Percentiles rank a stretch among this genome's conserved stretches.
phyloP scores from a whole-genome alignment of 2,797 vertebrate genomes.

The Typhlichthys eigenmanni region DNA sequence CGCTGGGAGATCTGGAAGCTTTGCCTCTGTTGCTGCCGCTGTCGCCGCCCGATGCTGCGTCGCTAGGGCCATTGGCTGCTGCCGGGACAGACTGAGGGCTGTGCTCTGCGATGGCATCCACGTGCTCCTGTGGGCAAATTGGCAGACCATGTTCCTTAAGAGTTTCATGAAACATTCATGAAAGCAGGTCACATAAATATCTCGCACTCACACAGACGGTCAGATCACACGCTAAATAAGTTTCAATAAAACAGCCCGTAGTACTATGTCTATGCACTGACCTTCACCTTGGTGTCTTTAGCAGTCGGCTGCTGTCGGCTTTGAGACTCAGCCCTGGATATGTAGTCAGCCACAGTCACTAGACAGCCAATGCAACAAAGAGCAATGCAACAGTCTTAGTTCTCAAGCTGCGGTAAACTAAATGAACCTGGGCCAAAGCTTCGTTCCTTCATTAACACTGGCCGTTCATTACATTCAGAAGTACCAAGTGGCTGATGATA shows the following conservation, averaged over 20 bases:
- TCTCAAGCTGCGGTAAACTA: too few species aligned
- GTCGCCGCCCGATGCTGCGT: slow-evolving; percentile 1
- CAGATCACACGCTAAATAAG: too few species aligned
- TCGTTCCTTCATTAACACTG: too few species aligned
- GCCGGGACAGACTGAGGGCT: slow-evolving; percentile 74
- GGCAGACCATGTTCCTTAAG: background rate
- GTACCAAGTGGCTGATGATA: too few species aligned
- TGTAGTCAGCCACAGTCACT: slow-evolving; percentile 99
- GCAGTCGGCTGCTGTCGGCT: slow-evolving; percentile 89
- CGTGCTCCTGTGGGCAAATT: slow-evolving; percentile 56
- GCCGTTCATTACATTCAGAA: too few species aligned
- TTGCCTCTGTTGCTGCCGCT: slow-evolving; percentile 50
- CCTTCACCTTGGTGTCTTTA: slow-evolving; percentile 91
- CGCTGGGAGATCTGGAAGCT: slow-evolving; percentile 76
- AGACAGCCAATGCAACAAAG: slow-evolving; percentile 28
- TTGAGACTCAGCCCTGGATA: slow-evolving; percentile 97
- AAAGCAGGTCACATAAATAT: too few species aligned
- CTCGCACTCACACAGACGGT: too few species aligned
- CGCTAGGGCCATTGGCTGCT: slow-evolving; percentile 84
- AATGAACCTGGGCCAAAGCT: too few species aligned
- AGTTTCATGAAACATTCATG: too few species aligned
- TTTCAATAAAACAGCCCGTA: too few species aligned
- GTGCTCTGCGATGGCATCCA: slow-evolving; percentile 88
- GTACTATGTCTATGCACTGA: slow-evolving; percentile 63
- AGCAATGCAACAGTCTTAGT: background rate